Conservation (phyloP, 1,140 invertebrate species). For the Drosophila ironensis region DNA sequence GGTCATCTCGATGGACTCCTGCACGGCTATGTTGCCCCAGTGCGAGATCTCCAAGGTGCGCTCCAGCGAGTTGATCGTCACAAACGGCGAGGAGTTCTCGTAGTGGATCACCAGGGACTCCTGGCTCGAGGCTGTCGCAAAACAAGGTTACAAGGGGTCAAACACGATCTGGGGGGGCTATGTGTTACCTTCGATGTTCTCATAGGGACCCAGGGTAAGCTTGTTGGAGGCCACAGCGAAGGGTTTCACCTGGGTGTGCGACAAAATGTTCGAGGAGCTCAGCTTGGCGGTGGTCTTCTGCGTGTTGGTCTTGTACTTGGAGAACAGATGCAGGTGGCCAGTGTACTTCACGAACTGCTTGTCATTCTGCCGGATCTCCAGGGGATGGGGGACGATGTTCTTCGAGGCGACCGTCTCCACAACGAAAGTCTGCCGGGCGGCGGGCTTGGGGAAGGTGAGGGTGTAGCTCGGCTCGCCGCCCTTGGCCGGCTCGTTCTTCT, state of each 20-base stretch:
- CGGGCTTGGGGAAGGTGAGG: slow-evolving; percentile 41
- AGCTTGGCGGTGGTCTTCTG: slow-evolving; percentile 93
- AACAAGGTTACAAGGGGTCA: too few relatives aligned
- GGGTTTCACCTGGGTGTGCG: slow-evolving; percentile 93
- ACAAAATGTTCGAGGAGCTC: slow-evolving; percentile 91
- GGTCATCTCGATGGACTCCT: slow-evolving; percentile 95
- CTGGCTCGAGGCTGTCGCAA: slow-evolving; percentile 80
- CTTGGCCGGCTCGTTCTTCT: slow-evolving; percentile 83
- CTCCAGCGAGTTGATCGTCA: slow-evolving; percentile 93
- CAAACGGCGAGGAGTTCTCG: slow-evolving; percentile 98
- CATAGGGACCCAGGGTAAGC: slow-evolving; percentile 94
- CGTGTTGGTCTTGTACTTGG: slow-evolving; percentile 89
- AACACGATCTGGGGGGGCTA: too few relatives aligned
- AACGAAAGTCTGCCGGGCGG: slow-evolving; percentile 84
- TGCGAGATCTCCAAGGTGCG: slow-evolving; percentile 97
- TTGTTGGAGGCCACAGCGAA: slow-evolving; percentile 89
- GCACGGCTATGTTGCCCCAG: slow-evolving; percentile 99
- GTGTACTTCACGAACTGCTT: slow-evolving; percentile 95
- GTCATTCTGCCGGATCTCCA: slow-evolving; percentile 94
- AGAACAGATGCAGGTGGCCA: slow-evolving; percentile 92
- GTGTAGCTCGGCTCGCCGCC: slow-evolving; percentile 76
- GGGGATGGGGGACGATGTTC: slow-evolving; percentile 91
- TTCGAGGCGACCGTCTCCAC: slow-evolving; percentile 91
- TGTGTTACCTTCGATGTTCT: slow-evolving; percentile 84
- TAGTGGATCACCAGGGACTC: slow-evolving; percentile 93